Percentiles rank a stretch among this genome's conserved stretches.
phyloP scores from a whole-genome alignment of 2,888 invertebrate genomes.

The Cheilosia scutellata region DNA sequence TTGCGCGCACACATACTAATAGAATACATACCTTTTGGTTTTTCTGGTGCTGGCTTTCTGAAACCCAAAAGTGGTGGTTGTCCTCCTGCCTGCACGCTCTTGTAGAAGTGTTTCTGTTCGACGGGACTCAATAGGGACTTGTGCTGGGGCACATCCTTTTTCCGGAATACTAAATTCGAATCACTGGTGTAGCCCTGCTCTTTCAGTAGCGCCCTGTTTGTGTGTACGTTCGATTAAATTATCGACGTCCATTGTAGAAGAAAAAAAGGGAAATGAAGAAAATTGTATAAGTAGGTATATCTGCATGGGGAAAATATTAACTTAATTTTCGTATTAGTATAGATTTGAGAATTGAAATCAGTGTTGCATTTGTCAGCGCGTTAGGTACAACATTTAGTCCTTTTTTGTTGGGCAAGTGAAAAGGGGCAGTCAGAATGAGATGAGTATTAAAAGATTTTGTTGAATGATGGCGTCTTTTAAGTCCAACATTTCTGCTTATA shows the following conservation, averaged over 20 bases:
- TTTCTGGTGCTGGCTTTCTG: constrained; percentile 94
- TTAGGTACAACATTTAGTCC: constrained; percentile 15
- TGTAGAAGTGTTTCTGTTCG: constrained; percentile 94
- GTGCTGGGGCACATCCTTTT: constrained; percentile 88
- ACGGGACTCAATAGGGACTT: constrained; percentile 89
- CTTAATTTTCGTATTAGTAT: constrained; percentile 9
- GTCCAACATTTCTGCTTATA: no score
- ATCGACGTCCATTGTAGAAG: constrained; percentile 13
- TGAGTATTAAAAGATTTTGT: neutral
- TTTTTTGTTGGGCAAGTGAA: neutral
- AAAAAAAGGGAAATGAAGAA: constrained; percentile 2
- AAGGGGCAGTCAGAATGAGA: neutral
- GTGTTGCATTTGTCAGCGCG: constrained; percentile 44
- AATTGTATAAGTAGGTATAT: constrained; percentile 4
- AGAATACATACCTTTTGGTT: constrained; percentile 88
- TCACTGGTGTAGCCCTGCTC: constrained; percentile 97
- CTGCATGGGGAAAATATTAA: constrained; percentile 5
- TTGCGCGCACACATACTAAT: neutral
- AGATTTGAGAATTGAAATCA: constrained; percentile 12
- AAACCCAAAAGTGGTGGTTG: constrained; percentile 97
- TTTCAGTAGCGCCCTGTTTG: constrained; percentile 90
- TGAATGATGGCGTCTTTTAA: no score
- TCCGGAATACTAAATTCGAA: constrained; percentile 93
- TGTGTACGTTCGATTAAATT: constrained; percentile 37
- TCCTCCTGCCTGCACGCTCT: constrained; percentile 95